Conservation (phyloP, 53 echinoderm and acorn worm species). For the Luidia sarsii region DNA sequence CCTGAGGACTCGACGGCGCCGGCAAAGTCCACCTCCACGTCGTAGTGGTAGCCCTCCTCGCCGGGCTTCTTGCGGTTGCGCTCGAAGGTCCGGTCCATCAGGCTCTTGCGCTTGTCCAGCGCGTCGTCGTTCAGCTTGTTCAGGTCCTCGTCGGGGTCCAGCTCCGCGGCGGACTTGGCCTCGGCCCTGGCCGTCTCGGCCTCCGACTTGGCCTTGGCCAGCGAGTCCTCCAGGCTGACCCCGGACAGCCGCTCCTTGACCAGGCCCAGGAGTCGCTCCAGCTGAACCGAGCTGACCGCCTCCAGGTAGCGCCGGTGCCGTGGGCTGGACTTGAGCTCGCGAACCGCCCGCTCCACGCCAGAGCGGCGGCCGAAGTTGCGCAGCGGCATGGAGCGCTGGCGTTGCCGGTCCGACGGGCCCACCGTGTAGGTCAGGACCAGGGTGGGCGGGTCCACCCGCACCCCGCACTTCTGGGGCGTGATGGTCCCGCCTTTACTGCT, state of each 20-base stretch:
- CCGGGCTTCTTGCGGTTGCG: conserved; percentile 86
- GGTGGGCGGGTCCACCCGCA: conserved; percentile 82
- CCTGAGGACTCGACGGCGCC: conserved; percentile 81
- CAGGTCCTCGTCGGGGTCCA: conserved; percentile 85
- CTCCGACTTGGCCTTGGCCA: conserved; percentile 74
- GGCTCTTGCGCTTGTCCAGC: conserved; percentile 73
- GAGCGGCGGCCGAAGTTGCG: conserved; percentile 86
- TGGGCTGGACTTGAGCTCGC: conserved; percentile 76
- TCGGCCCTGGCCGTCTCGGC: conserved; percentile 51
- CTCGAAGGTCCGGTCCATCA: conserved; percentile 91
- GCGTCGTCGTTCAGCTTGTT: conserved; percentile 80
- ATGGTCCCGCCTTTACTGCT: too few relatives aligned
- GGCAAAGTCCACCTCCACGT: conserved; percentile 93
- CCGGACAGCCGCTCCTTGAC: conserved; percentile 80
- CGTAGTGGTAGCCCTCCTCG: conserved; percentile 82
- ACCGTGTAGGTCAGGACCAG: conserved; percentile 80
- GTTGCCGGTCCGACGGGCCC: conserved; percentile 68
- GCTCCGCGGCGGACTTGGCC: too few relatives aligned
- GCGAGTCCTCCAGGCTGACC: conserved; percentile 70
- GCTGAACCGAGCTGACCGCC: conserved; percentile 63
- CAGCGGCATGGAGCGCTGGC: conserved; percentile 84
- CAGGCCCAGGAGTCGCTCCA: conserved; percentile 79
- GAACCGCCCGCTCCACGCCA: conserved; percentile 59
- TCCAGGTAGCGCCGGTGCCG: conserved; percentile 88
- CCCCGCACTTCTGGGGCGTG: conserved; percentile 86